Base-by-base conservation (phyloP, 2,113 vertebrate species). In the Cryptotis parvus region DNA sequence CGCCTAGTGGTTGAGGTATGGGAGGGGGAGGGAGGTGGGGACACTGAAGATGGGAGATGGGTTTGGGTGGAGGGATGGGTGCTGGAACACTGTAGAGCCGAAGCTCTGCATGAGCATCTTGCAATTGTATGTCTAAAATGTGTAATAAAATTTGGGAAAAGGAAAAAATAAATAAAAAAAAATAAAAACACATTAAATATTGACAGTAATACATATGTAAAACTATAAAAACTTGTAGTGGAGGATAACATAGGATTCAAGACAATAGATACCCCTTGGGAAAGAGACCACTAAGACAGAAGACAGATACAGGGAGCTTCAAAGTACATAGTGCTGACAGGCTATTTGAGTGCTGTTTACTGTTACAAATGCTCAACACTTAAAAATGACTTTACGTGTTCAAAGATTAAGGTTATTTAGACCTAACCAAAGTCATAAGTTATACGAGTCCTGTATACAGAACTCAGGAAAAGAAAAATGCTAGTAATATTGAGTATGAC, bases 151-250 rank as follows among this genome's bases (percentile, higher is more conserved):
- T n/a, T n/a, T n/a, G n/a, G n/a, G n/a, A n/a, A n/a, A n/a, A n/a
- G n/a, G n/a, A n/a, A n/a, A n/a, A n/a, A n/a, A n/a, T n/a, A n/a
- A n/a, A n/a, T n/a, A n/a, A n/a, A n/a, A n/a, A n/a, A n/a, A n/a
- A n/a, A n/a, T 1, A 27, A 65, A 87, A 74, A 2, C n/a, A 90
- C 87, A 88, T 37, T 43, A 92, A 91, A 58, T 68, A 58, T 4
- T 39, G 33, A 68, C 8, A 76, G 14, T 4, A 77, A 89, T 18
- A 74, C 15, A 69, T 3, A 69, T 14, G 9, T 68, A 66, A 78
- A 68, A 89, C 49, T 22, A 73, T 35, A 35, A 45, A 33, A 63
- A 87, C 81, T 65, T 4, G 4, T 37, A 72, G 18, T 58, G 14
- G 37, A 66, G 63, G 9, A 37, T 12, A 65, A 33, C 27, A 49